Base-by-base conservation (phyloP, 2,113 vertebrate genomes). In the Uropsilus gracilis region DNA sequence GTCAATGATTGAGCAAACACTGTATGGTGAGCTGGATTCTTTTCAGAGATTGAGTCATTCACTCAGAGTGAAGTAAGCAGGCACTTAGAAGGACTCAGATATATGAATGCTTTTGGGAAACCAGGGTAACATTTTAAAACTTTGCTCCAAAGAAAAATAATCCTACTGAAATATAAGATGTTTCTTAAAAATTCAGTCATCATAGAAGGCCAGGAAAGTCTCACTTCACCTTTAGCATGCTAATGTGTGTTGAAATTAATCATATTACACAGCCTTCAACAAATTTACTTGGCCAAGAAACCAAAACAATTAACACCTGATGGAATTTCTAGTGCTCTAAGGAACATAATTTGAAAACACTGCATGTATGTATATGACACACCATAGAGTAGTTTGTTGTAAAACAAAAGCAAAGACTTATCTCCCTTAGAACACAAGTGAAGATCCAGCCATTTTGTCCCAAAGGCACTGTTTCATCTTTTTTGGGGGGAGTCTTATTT, bases 141-240 rank as follows among this genome's bases (percentile, higher is more conserved):
- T 48, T 92, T 26, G 26, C 63, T 75, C 68, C 89, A 93, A 78
- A 89, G 11, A 82, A 8, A 55, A 82, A 53, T 12, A 66, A 44
- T 66, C 12, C 53, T 9, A 59, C 39, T 80, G 46, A 61, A 46
- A 34, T 66, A 68, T 11, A 61, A 68, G 14, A 26, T 66, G 32
- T 82, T 82, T 50, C 68, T 91, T 95, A 61, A 94, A 94, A 76
- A 57, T 84, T 66, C 46, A 39, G 53, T 34, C 50, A 73, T 57
- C 53, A 72, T 2, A 37, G 55, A 83, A 86, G 46, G 75, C 90
- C 53, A 55, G 84, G 28, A 94, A 91, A 71, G 42, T 78, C 59
- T 76, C 39, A 75, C 68, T 94, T 86, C 13, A 0, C 44, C 46
- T 83, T 83, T 55, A n/a, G 50, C 77, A 26, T 28, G 34, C 34